phyloP scores from a whole-genome alignment of 2,797 vertebrate species.

The Esox masquinongy region DNA sequence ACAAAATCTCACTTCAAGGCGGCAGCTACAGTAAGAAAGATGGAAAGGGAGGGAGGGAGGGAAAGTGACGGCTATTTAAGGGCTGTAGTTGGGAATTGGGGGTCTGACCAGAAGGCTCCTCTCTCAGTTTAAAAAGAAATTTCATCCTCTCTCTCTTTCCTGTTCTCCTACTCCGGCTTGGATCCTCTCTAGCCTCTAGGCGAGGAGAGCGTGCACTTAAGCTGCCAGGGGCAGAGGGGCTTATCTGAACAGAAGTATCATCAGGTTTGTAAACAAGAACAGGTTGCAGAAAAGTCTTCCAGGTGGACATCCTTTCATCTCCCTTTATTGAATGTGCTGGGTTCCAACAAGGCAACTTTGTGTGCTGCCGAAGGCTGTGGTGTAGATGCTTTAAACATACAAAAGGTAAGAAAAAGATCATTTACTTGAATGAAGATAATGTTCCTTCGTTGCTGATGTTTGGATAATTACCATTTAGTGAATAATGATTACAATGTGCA shows the following conservation, averaged over 20 bases:
- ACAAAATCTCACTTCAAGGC: conserved; percentile 70
- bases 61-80: conserved; percentile 67
- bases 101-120: conserved; percentile 70
- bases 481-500: neutral
- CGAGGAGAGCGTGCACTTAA: conserved; percentile 44
- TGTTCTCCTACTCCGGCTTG: conserved; percentile 47
- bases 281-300: conserved; percentile 15
- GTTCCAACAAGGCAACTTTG: neutral
- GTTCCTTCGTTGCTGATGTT: neutral
- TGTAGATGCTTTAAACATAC: neutral
- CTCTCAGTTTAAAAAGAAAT: conserved; percentile 65
- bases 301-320: neutral
- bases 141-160: conserved; percentile 32
- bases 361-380: neutral
- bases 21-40: conserved; percentile 59
- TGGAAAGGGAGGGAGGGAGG: conserved; percentile 34
- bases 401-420: conserved; percentile 16
- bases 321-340: conserved; percentile 2
- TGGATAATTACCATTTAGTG: neutral
- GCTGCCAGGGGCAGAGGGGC: conserved; percentile 48
- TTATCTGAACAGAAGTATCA: conserved; percentile 48
- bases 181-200: conserved; percentile 35
- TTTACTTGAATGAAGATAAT: neutral
- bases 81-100: conserved; percentile 63
- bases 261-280: conserved; percentile 50